Percentiles rank a stretch among this genome's conserved stretches.
Evolutionary conservation across 2,797 vertebrate genomes (phyloP).

Genomic region (Leuciscus waleckii): DNA sequence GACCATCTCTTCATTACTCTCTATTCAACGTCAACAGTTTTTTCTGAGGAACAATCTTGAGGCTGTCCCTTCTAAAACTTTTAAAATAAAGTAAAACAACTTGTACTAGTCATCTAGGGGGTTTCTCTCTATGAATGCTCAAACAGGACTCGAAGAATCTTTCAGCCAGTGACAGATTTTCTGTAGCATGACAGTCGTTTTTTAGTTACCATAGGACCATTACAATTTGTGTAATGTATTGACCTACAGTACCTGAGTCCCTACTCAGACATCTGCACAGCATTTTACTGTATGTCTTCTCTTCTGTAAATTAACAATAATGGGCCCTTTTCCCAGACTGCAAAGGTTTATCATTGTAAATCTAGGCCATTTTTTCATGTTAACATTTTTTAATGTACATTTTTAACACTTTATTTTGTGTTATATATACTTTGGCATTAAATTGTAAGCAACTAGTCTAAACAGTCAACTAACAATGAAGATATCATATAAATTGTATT

Average conservation of each 20-base stretch:
- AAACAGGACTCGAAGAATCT: background rate
- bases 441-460: background rate
- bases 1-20: slow-evolving; percentile 23
- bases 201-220: background rate
- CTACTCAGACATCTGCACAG: background rate
- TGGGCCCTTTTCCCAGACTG: background rate
- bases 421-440: background rate
- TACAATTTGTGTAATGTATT: background rate
- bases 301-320: background rate
- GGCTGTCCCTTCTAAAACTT: background rate
- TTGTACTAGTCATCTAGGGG: background rate
- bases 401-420: background rate
- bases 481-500: background rate
- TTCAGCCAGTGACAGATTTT: background rate
- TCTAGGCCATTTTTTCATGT: background rate
- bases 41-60: background rate
- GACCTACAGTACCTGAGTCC: background rate
- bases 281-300: background rate
- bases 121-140: background rate
- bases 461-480: background rate
- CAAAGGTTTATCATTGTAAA: background rate
- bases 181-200: background rate
- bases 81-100: slow-evolving; percentile 2
- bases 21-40: background rate
- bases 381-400: background rate